Percentiles rank a stretch among this genome's conserved stretches.
Evolutionary conservation across 1,140 invertebrate species (phyloP).

Genomic region (Linepithema humile): DNA sequence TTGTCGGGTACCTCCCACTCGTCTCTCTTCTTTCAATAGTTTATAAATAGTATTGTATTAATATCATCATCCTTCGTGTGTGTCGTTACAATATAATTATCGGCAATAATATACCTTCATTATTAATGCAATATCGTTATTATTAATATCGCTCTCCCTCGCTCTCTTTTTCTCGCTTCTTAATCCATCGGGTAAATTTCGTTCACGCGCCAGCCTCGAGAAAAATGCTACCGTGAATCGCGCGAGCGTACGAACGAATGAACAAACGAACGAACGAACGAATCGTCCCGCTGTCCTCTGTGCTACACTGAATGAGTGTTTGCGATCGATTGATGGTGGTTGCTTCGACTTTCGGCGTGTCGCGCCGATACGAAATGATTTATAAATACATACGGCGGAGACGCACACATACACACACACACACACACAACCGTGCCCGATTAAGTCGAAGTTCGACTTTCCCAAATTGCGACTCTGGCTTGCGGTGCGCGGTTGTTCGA

Average conservation of each 20-base stretch:
- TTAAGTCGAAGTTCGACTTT: constrained; percentile 26
- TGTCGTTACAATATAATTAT: constrained; percentile 79
- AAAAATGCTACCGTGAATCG: background rate
- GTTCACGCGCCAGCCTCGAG: background rate
- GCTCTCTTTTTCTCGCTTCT: constrained; percentile 39
- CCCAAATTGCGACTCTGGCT: constrained; percentile 46
- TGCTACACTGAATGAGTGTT: constrained; percentile 28
- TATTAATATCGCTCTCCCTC: constrained; percentile 62
- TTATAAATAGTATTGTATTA: constrained; percentile 82
- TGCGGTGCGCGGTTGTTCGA: background rate
- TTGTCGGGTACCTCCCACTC: background rate
- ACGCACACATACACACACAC: background rate
- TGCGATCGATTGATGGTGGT: constrained; percentile 31
- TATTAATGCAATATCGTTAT: constrained; percentile 71
- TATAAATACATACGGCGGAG: constrained; percentile 35
- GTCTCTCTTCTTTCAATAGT: constrained; percentile 57
- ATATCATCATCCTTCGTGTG: constrained; percentile 77
- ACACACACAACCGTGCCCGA: constrained; percentile 35
- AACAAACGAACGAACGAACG: constrained; percentile 36
- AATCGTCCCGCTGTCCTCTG: constrained; percentile 17
- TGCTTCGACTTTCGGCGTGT: constrained; percentile 6
- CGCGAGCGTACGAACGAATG: constrained; percentile 41
- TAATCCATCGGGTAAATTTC: constrained; percentile 47
- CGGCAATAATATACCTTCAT: constrained; percentile 79
- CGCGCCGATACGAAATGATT: constrained; percentile 24